Evolutionary conservation across 2,113 vertebrate genomes (phyloP), one percentile per base, ranked within the genome.

Genomic region (Pteruthius melanotis): DNA sequence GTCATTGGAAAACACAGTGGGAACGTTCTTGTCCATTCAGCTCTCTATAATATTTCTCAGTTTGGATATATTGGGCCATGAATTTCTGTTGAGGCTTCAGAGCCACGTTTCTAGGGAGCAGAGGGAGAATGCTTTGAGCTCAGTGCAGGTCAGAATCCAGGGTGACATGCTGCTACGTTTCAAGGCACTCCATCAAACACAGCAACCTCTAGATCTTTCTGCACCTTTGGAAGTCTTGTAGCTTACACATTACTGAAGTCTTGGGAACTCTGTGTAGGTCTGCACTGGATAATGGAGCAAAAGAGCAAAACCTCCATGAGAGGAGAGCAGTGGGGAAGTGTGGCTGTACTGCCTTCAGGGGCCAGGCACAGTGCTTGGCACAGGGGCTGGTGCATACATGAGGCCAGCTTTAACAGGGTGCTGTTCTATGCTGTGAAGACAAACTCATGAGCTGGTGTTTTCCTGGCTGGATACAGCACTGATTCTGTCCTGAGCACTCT

Each of bases 321-420:
- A 49, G 33, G 39, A 76, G 59, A 57, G 40, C 31, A n/a, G 9
- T 0, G 3, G 28, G 16, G 20, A 21, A 11, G 6, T 26, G 30
- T 10, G 39, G n/a, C 54, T 56, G 9, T 7, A 6, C 14, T 39
- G 24, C 40, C 23, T 20, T 37, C 37, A 65, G 68, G 23, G 31
- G 8, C 5, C 71, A 40, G 28, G 28, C 37, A 74, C 0, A 18
- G 31, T 14, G 15, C 35, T 85, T 33, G 76, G 15, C 33, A 8
- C 1, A 7, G 37, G 21, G 15, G 4, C 8, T 3, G 2, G 15
- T n/a, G 23, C 15, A 4, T 9, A 10, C 87, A 5, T 15, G 2
- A 12, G 28, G 20, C 1, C 16, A 79, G 10, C 23, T 72, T 60
- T 64, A 13, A 37, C 9, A 10, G 15, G 27, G 5, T 81, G 7